Base-by-base conservation (phyloP, 2,797 vertebrate genomes). In the Myripristis murdjan region DNA sequence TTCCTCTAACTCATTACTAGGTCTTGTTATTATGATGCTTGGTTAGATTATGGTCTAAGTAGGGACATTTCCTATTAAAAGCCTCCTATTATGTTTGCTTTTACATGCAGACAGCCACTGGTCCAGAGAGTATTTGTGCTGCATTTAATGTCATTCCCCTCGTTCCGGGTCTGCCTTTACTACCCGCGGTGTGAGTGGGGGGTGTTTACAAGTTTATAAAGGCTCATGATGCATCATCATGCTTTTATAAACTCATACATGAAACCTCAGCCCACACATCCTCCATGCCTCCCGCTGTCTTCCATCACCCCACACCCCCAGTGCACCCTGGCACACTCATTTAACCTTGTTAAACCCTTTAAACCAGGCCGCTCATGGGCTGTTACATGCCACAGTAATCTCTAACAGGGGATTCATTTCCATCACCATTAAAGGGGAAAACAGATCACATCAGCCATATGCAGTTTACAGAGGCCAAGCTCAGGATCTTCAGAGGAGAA, bases 261-360 rank as follows among this genome's bases (percentile, higher is more conserved):
- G 65, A 81, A 71, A 87, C 64, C 53, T 51, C 61, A 35, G 63
- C 43, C 53, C 20, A 18, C 81, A 67, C 24, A 39, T 43, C 41
- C 62, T n/a, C n/a, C n/a, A 44, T 74, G 5, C 23, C 46, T 62
- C 4, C 53, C 70, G 24, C 73, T 43, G 60, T 66, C 46, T 31
- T 33, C n/a, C 59, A 44, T 46, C 47, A 53, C 41, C 39, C 8
- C 37, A 63, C 35, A 56, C 28, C 15, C 28, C 15, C 56, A 22
- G 56, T 68, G 14, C 64, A 68, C 81, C 84, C 82, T 86, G 77
- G 69, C 73, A 71, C 85, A 87, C 79, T 88, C 81, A 83, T 92
- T 92, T 90, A 91, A 92, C 90, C 86, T 92, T 87, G 91, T 92
- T 93, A 93, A 93, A 92, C 73, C 77, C 70, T 88, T 80, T 84